phyloP scores from a whole-genome alignment of 2,888 invertebrate species.

The Tineola bisselliella region DNA sequence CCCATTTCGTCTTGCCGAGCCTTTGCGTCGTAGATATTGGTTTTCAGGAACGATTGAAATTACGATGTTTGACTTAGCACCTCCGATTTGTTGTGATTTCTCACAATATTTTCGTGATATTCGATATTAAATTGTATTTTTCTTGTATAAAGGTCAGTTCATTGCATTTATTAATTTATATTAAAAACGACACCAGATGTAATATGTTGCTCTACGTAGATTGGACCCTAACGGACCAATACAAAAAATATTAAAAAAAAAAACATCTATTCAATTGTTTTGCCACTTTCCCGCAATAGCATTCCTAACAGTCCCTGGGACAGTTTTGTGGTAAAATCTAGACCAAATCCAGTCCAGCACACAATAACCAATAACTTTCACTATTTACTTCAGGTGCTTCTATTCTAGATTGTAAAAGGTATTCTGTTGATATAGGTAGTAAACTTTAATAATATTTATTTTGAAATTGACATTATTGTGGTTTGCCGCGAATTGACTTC shows the following conservation, averaged over 20 bases:
- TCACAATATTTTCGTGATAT: not conserved
- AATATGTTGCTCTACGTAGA: too few species aligned
- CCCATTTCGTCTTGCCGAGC: conserved; percentile 19
- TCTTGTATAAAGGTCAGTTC: too few species aligned
- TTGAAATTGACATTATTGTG: not conserved
- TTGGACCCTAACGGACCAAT: too few species aligned
- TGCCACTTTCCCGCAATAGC: too few species aligned
- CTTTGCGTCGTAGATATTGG: conserved; percentile 31
- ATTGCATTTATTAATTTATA: too few species aligned
- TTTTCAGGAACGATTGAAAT: conserved; percentile 21
- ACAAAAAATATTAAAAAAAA: too few species aligned
- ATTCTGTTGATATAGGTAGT: not conserved
- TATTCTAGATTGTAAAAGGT: not conserved
- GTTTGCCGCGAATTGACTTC: not conserved
- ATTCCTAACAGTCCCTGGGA: too few species aligned
- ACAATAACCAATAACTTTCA: not conserved
- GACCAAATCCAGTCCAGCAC: not conserved
- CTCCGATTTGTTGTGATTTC: not conserved
- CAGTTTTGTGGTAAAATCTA: not conserved
- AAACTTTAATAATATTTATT: not conserved
- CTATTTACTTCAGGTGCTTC: not conserved
- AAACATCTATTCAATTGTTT: too few species aligned
- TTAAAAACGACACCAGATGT: too few species aligned
- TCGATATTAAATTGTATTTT: too few species aligned
- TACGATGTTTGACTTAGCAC: conserved; percentile 14